Evolutionary conservation across 2,113 vertebrate species (phyloP).

Genomic region (Oreochromis aureus): DNA sequence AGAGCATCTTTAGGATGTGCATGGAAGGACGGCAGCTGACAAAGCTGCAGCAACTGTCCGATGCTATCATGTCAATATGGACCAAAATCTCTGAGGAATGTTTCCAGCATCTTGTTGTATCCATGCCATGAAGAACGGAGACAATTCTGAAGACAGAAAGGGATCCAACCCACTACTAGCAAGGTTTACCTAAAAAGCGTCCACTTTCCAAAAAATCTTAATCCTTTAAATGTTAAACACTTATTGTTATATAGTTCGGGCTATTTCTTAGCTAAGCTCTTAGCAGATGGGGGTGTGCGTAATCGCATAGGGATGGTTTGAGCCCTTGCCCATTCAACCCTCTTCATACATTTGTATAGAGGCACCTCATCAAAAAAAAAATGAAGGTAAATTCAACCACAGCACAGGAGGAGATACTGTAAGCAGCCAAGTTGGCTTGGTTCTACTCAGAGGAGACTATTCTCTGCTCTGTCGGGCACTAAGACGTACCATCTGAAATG

Average conservation of each 20-base stretch:
- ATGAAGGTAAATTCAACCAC: neutral
- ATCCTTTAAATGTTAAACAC: neutral
- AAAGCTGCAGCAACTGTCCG: too few species aligned
- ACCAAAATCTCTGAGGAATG: too few species aligned
- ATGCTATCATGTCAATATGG: too few species aligned
- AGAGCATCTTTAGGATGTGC: too few species aligned
- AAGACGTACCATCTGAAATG: slow-evolving; percentile 14
- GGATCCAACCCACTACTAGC: neutral
- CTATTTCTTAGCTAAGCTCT: neutral
- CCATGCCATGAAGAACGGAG: too few species aligned
- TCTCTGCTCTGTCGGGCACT: neutral
- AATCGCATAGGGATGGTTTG: neutral
- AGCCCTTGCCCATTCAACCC: neutral
- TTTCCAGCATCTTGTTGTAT: too few species aligned
- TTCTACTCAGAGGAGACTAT: neutral
- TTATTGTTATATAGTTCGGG: neutral
- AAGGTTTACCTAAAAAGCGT: neutral
- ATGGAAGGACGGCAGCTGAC: too few species aligned
- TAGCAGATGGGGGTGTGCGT: neutral
- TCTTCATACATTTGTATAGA: neutral
- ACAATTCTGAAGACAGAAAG: too few species aligned
- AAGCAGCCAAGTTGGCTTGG: neutral
- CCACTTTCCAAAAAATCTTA: neutral
- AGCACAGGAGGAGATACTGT: neutral
- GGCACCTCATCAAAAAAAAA: neutral